These are phyloP conservation scores for Aphaenogaster ashmeadi DNA, from an alignment of 1,140 invertebrate genomes.

Conservation along the genomic window DNA sequence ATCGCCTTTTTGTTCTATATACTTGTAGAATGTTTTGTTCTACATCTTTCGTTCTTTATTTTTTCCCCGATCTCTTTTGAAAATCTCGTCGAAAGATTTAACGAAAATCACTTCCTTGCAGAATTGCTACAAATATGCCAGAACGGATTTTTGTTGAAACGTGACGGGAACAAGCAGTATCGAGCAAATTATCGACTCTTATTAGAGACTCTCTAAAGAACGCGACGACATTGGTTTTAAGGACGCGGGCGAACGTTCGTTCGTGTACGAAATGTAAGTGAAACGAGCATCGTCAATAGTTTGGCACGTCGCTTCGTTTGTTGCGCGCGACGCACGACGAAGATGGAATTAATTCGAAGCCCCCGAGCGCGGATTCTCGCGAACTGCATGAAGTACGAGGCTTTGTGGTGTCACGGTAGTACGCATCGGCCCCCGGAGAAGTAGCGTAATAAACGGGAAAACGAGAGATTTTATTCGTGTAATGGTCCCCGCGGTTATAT, in stretches of 20 bases:
- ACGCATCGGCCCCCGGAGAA: conserved; percentile 30
- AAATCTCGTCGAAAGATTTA: not conserved
- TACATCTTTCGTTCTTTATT: not conserved
- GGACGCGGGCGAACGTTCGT: not conserved
- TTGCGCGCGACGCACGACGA: conserved; percentile 49
- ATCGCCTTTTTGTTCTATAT: not conserved
- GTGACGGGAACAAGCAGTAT: not conserved
- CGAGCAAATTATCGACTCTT: not conserved
- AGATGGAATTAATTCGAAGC: conserved; percentile 61
- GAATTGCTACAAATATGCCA: conserved; percentile 10
- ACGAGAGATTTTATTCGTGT: conserved; percentile 60
- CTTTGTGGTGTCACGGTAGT: conserved; percentile 46
- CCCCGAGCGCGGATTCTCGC: conserved; percentile 50
- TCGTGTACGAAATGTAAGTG: conserved; percentile 34
- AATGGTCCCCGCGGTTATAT: conserved; percentile 54
- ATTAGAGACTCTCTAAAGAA: conserved; percentile 7
- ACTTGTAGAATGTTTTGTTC: not conserved
- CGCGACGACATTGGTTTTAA: conserved; percentile 1
- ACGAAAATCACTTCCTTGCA: not conserved
- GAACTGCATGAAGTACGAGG: conserved; percentile 55
- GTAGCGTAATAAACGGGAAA: conserved; percentile 34
- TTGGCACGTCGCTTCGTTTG: conserved; percentile 44
- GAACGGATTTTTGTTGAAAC: not conserved
- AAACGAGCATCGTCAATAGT: conserved; percentile 56
- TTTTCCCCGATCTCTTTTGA: not conserved